phyloP scores from a whole-genome alignment of 2,888 invertebrate species.

The Calameuta pallipes region DNA sequence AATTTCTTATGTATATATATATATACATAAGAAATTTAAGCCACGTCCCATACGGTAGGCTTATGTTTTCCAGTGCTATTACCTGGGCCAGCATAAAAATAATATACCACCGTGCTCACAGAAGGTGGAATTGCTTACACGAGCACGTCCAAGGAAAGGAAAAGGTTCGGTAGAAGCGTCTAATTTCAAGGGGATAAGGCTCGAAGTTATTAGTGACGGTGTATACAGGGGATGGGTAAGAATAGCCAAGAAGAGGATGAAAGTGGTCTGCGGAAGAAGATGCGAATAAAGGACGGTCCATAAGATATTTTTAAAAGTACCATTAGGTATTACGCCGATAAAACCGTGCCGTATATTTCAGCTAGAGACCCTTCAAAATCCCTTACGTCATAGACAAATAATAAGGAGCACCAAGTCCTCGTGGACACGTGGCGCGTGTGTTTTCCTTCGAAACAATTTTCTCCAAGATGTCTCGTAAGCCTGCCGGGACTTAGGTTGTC shows the following conservation, averaged over 20 bases:
- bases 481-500: too few relatives aligned
- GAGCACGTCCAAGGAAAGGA: neutral
- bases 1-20: too few relatives aligned
- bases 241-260: neutral
- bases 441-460: neutral
- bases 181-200: conserved; percentile 5
- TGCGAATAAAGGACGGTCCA: neutral
- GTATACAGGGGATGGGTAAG: too few relatives aligned
- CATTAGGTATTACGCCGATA: neutral
- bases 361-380: neutral
- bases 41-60: neutral
- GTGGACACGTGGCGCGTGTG: neutral
- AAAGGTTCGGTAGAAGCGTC: neutral
- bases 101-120: neutral
- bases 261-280: neutral
- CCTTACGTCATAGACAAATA: neutral
- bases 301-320: neutral
- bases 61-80: neutral
- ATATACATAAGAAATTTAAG: neutral
- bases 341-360: neutral
- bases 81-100: conserved; percentile 1
- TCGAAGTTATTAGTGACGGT: neutral
- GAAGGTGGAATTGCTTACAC: neutral
- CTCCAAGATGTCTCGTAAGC: too few relatives aligned
- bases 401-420: neutral